Percentiles rank a stretch among this genome's conserved stretches.
These are phyloP conservation scores for Mesopsocus fuscifrons DNA, from an alignment of 2,888 invertebrate species.

Conservation along the genomic window DNA sequence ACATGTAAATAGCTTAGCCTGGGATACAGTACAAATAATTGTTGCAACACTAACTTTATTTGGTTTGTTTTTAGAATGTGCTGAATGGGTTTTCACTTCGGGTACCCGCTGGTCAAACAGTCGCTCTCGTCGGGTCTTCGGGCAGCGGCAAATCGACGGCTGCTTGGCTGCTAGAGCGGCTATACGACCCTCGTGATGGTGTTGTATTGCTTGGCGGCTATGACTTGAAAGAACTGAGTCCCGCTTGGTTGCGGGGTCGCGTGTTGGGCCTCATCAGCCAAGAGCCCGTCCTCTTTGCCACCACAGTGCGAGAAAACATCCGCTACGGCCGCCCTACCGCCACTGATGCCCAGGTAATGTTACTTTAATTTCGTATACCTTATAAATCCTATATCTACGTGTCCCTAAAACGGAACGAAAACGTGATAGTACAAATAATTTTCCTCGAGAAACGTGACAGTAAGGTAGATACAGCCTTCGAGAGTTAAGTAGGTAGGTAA, in stretches of 20 bases:
- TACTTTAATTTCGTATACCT: background rate
- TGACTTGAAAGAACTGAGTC: conserved; percentile 49
- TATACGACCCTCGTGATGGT: conserved; percentile 63
- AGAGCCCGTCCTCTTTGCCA: conserved; percentile 86
- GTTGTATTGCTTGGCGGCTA: conserved; percentile 53
- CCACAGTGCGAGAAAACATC: conserved; percentile 82
- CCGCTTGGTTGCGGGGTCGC: conserved; percentile 66
- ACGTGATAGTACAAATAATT: no score
- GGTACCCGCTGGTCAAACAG: conserved; percentile 71
- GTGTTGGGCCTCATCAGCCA: conserved; percentile 80
- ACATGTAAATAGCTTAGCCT: conserved; percentile 10
- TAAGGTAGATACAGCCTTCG: no score
- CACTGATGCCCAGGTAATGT: conserved; percentile 40
- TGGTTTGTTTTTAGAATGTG: conserved; percentile 37
- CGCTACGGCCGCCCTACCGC: conserved; percentile 65
- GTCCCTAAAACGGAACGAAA: no score
- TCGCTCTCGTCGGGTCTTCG: conserved; percentile 83
- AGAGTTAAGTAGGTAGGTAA: no score
- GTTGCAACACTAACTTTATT: background rate
- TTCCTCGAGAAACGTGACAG: no score
- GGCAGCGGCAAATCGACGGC: conserved; percentile 94
- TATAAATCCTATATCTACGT: no score
- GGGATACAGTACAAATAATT: background rate
- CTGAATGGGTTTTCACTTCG: conserved; percentile 62
- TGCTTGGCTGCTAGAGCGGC: conserved; percentile 71